Evolutionary conservation across 2,888 invertebrate genomes (phyloP), one percentile per base, ranked within the genome.

Genomic region (Meliscaeva auricollis): DNA sequence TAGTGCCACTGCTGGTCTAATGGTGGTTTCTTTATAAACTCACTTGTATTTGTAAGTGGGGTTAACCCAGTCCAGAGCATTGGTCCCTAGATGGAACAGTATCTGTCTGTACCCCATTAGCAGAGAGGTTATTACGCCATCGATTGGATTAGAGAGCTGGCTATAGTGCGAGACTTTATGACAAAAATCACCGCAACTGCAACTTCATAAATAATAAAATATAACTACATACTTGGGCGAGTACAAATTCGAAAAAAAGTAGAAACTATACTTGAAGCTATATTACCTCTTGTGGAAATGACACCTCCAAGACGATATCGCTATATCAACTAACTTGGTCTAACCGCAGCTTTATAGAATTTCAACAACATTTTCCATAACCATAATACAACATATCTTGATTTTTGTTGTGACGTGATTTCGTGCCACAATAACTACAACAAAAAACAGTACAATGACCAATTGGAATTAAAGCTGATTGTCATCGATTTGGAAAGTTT

Each of bases 81-180:
- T 82, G 73, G 58, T 73, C 46, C 15, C 58, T 66, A 66, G 72
- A 66, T 81, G 66, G 46, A 46, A 60, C 48, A 75, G 15, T 64
- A 46, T 76, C 17, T 68, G 8, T 64, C 20, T 54, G 7, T 26
- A 26, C 30, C 15, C 17, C n/a, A 41, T 44, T 60, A 15, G 13
- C 5, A 7, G n/a, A 46, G 26, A 44, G 48, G 54, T 52, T 66
- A 26, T 38, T 62, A 60, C 26, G 35, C 52, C 68, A 69, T 73
- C 58, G 72, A 82, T 72, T 82, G 72, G 60, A 76, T 76, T 72
- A 82, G 46, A 78, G 72, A 68, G 60, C 46, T 60, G 44, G 60
- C 52, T 74, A 56, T 11, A 38, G 58, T n/a, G 20, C 22, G 20
- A 50, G 50, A 50, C 48, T 66, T 20, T 32, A 50, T 41, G 77